A percentile compares a stretch with the other conserved stretches of the same genome.
phyloP scores from a whole-genome alignment of 1,140 invertebrate species.

The Brachionus asplanchnoidis region DNA sequence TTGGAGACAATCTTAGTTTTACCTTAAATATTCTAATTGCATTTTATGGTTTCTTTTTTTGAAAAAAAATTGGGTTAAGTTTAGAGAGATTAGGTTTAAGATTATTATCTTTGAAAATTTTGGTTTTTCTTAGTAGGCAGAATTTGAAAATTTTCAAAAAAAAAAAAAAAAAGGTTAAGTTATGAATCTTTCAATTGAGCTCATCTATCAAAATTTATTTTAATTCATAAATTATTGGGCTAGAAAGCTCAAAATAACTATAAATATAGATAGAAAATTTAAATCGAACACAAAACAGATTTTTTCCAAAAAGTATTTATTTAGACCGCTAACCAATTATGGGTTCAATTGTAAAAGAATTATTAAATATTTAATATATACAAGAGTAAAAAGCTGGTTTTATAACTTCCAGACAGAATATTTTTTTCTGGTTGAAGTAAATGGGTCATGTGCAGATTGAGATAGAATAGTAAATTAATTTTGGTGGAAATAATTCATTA shows the following conservation, averaged over 20 bases:
- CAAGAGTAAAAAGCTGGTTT: not conserved
- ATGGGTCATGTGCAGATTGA: not conserved
- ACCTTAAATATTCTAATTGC: not conserved
- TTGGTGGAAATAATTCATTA: not conserved
- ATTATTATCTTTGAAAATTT: not conserved
- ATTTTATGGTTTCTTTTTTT: not conserved
- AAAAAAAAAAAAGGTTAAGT: constrained; percentile 2
- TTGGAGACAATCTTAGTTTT: not conserved
- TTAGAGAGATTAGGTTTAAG: not conserved
- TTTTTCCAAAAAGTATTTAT: not conserved
- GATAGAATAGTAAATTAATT: not conserved
- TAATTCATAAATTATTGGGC: constrained; percentile 26
- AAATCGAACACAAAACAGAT: not conserved
- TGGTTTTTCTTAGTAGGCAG: not conserved
- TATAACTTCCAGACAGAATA: not conserved
- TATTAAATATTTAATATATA: not conserved
- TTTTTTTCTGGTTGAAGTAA: not conserved
- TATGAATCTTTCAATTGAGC: constrained; percentile 10
- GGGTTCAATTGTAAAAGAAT: not conserved
- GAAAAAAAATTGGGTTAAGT: not conserved
- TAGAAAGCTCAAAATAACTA: not conserved
- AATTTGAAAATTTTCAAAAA: not conserved
- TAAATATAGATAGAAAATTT: not conserved
- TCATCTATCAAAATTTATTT: constrained; percentile 6
- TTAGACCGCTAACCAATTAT: not conserved